Base-by-base conservation (phyloP, 2,113 vertebrate species). In the Myotis davidii region DNA sequence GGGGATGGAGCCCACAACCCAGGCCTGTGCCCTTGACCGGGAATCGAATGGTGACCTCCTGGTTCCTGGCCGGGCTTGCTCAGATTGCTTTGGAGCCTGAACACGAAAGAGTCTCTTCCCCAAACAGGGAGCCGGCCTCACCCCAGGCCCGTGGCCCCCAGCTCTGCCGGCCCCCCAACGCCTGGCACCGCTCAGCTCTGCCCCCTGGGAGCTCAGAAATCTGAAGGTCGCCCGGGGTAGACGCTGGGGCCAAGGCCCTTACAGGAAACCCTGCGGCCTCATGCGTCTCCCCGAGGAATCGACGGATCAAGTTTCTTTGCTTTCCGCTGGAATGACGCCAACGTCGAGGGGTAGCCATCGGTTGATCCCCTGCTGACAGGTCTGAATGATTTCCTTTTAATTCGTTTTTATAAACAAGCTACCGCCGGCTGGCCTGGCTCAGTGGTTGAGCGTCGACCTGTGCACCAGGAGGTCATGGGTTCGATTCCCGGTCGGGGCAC, bases 41-140 rank as follows among this genome's bases (percentile, higher is more conserved):
- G 50, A 50, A 50, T 50, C 50, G 4, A 50, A 50, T 14, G 0
- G 4, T 50, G 50, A 50, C 50, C 50, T 50, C 50, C 50, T 16
- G 50, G 50, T 50, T 50, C 50, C 50, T 50, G 50, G 50, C 50
- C 50, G 50, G 50, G 48, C 48, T 50, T 69, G 6, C 13, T 3
- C 21, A 20, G 20, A 21, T 8, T 54, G 37, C 78, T 32, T n/a
- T 3, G 3, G 72, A 52, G 1, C 4, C 48, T 17, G 74, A 4
- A 27, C 2, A 6, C 0, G 9, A 29, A 6, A 0, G 9, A 29
- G 42, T 54, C 37, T 3, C 2, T 10, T 88, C 70, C 59, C 82
- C 16, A 13, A 45, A 81, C 52, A 79, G 64, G 25, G 21, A 32
- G 9, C 25, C 13, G n/a, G 70, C 10, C 12, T 32, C 45, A 13